Evolutionary conservation across 1,140 invertebrate genomes (phyloP).

Genomic region (Melitaea cinxia): DNA sequence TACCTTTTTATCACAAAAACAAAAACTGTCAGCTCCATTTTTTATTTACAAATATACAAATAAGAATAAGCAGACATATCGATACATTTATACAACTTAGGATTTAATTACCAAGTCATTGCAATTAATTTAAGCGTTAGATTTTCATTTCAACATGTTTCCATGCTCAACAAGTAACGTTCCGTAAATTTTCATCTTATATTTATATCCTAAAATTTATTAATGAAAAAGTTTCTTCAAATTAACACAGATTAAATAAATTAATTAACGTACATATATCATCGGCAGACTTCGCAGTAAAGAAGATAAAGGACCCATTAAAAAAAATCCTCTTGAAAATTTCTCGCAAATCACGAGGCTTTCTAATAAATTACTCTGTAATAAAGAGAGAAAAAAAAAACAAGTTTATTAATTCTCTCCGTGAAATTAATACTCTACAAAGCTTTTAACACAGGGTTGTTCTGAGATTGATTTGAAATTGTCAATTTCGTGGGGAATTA

Average conservation of each 20-base stretch:
- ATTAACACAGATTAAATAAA: background rate
- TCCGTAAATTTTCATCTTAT: too few relatives aligned
- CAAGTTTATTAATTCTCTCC: slow-evolving; percentile 34
- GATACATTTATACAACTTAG: too few relatives aligned
- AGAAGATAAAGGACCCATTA: slow-evolving; percentile 13
- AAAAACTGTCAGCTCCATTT: too few relatives aligned
- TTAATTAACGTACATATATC: background rate
- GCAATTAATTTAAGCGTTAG: too few relatives aligned
- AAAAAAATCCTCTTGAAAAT: slow-evolving; percentile 25
- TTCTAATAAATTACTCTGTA: slow-evolving; percentile 30
- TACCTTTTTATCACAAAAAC: too few relatives aligned
- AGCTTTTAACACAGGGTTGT: slow-evolving; percentile 22
- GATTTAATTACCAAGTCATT: too few relatives aligned
- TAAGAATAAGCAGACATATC: too few relatives aligned
- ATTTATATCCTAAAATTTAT: too few relatives aligned
- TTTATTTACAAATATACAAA: too few relatives aligned
- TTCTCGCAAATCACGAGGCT: slow-evolving; percentile 24
- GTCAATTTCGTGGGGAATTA: background rate
- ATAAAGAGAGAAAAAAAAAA: slow-evolving; percentile 36
- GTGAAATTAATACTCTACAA: slow-evolving; percentile 16
- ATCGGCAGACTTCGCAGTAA: background rate
- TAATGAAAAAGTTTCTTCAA: too few relatives aligned
- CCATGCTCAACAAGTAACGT: too few relatives aligned
- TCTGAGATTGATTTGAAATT: slow-evolving; percentile 18
- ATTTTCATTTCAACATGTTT: too few relatives aligned